Conservation (phyloP, 2,113 vertebrate genomes). For the Dipodomys stephensi region DNA sequence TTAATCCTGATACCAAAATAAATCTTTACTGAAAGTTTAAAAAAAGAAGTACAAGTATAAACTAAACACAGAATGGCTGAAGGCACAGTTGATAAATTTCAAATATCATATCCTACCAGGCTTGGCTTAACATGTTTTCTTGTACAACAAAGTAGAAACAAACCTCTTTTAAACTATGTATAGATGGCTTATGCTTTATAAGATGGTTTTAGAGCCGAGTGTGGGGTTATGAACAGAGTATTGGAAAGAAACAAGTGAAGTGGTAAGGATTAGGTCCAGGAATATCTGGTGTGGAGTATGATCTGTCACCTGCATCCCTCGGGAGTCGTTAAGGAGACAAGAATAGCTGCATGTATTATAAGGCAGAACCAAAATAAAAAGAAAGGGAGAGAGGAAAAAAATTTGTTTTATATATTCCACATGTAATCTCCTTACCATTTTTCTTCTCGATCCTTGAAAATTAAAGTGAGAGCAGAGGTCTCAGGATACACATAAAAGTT, state of each 20-base stretch:
- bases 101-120: neutral
- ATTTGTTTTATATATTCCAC: conserved; percentile 40
- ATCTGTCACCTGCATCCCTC: neutral
- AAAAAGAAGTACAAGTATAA: neutral
- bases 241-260: neutral
- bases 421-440: conserved; percentile 22
- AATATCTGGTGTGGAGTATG: neutral
- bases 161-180: conserved; percentile 43
- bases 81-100: neutral
- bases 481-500: conserved; percentile 26
- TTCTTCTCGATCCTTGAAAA: conserved; percentile 43
- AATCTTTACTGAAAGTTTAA: too few relatives aligned
- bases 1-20: too few relatives aligned
- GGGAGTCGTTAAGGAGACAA: conserved; percentile 10
- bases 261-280: neutral
- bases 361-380: neutral
- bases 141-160: conserved; percentile 2
- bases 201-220: neutral
- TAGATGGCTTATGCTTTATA: neutral
- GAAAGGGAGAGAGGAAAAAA: too few relatives aligned
- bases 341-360: neutral
- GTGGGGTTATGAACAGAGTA: neutral
- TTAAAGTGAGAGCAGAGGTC: conserved; percentile 27
- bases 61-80: neutral
- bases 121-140: neutral